Evolutionary conservation across 2,888 invertebrate genomes (phyloP).

Genomic region (Tolmerus cingulatus): DNA sequence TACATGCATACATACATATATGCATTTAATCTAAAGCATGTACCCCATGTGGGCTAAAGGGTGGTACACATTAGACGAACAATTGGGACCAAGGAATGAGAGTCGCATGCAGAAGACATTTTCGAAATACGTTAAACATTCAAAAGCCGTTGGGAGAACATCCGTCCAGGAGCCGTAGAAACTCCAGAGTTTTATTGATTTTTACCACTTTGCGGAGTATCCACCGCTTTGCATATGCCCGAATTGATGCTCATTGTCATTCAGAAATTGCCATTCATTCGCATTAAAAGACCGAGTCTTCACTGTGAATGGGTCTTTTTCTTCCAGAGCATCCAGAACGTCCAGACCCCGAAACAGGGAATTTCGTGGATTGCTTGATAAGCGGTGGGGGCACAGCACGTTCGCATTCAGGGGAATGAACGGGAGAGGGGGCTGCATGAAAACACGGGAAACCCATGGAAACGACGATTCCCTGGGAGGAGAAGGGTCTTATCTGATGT

Average conservation of each 20-base stretch:
- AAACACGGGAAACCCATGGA: background rate
- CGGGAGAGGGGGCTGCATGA: background rate
- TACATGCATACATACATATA: background rate
- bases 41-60: background rate
- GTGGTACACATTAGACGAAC: background rate
- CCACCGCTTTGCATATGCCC: background rate
- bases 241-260: background rate
- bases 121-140: background rate
- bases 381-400: background rate
- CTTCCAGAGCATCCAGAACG: background rate
- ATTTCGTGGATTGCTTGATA: background rate
- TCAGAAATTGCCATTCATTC: background rate
- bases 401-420: background rate
- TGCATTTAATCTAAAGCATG: background rate
- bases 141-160: background rate
- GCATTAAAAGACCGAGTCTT: background rate
- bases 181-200: background rate
- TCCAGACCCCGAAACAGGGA: background rate
- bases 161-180: background rate
- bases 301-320: background rate
- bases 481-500: background rate
- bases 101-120: background rate
- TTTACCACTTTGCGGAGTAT: background rate
- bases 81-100: background rate
- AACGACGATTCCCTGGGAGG: background rate